Percentiles rank a stretch among this genome's conserved stretches.
Conservation (phyloP, 2,888 invertebrate species). For the Trissoscelio sp. region DNA sequence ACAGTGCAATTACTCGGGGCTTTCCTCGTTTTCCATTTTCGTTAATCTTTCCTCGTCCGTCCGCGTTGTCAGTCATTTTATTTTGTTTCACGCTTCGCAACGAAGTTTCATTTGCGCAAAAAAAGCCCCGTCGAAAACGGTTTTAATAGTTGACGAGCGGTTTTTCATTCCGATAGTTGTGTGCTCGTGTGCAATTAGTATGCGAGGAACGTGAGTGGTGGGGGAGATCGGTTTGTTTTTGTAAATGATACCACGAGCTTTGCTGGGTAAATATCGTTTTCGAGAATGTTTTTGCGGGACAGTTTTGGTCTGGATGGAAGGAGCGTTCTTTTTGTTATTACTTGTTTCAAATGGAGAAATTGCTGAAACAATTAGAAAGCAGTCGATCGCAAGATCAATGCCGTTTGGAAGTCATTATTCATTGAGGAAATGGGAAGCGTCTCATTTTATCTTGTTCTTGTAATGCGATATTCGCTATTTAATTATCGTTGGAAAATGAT, state of each 20-base stretch:
- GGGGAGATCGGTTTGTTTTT: constrained; percentile 7
- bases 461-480: too few relatives aligned
- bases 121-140: neutral
- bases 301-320: too few relatives aligned
- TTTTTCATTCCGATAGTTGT: constrained; percentile 6
- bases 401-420: neutral
- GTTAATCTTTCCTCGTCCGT: constrained; percentile 48
- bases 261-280: neutral
- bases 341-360: neutral
- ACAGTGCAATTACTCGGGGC: constrained; percentile 50
- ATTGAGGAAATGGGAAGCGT: neutral
- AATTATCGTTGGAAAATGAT: too few relatives aligned
- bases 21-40: constrained; percentile 51
- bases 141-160: constrained; percentile 5
- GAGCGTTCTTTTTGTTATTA: too few relatives aligned
- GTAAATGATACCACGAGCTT: neutral
- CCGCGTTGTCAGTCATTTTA: constrained; percentile 35
- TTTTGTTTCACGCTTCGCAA: constrained; percentile 22
- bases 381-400: neutral
- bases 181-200: neutral
- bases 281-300: too few relatives aligned
- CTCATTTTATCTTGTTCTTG: too few relatives aligned
- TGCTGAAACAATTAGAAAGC: neutral
- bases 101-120: constrained; percentile 17
- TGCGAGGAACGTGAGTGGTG: neutral